Percentiles rank a stretch among this genome's conserved stretches.
Conservation (phyloP, 2,888 invertebrate genomes). For the Diadromus collaris region DNA sequence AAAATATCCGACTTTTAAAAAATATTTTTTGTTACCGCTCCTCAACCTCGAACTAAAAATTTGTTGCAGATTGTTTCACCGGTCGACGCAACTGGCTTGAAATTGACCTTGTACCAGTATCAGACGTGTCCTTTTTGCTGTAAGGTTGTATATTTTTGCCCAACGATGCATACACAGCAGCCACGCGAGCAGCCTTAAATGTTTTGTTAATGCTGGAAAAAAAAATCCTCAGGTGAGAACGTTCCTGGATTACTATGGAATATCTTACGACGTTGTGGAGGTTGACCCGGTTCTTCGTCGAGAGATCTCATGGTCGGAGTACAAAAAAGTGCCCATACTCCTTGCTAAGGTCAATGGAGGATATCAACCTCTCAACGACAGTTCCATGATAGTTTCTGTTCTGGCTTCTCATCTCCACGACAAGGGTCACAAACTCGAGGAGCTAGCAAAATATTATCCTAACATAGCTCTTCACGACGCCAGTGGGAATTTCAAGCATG, state of each 20-base stretch:
- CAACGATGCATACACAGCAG: neutral
- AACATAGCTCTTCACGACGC: conserved; percentile 86
- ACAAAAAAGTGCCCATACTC: conserved; percentile 97
- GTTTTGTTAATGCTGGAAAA: neutral
- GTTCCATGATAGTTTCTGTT: conserved; percentile 95
- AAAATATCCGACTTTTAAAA: neutral
- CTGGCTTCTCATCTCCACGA: conserved; percentile 89
- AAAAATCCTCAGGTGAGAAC: conserved; percentile 83
- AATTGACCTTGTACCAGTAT: conserved; percentile 96
- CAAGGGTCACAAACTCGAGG: conserved; percentile 82
- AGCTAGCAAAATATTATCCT: conserved; percentile 91
- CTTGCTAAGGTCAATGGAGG: conserved; percentile 88
- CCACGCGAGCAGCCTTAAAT: neutral
- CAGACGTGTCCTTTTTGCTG: conserved; percentile 99
- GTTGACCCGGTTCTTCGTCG: conserved; percentile 97
- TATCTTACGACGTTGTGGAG: conserved; percentile 97
- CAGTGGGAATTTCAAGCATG: conserved; percentile 85
- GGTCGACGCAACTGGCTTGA: conserved; percentile 85
- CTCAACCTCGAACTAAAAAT: neutral
- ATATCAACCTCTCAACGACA: conserved; percentile 95
- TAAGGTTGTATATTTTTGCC: conserved; percentile 83
- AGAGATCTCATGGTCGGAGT: conserved; percentile 95
- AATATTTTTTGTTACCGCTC: neutral
- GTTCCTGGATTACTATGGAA: conserved; percentile 94
- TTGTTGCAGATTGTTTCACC: conserved; percentile 84